phyloP scores from a whole-genome alignment of 1,140 invertebrate genomes.

The Geopemphigus sp. region DNA sequence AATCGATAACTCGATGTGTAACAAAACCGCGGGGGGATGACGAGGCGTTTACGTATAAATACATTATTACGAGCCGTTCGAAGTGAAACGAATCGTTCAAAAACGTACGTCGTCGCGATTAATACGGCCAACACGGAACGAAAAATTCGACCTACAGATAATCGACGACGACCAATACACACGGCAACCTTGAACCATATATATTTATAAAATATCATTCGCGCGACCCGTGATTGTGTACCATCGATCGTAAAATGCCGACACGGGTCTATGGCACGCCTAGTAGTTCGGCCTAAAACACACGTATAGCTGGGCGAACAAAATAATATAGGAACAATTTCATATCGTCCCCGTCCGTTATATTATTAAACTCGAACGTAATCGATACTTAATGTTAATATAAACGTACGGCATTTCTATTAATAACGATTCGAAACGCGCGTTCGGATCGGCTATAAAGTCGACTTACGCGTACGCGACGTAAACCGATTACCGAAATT shows the following conservation, averaged over 20 bases:
- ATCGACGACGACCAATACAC: constrained; percentile 3
- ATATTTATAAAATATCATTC: constrained; percentile 8
- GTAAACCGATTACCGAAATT: too few relatives aligned
- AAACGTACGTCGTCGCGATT: too few relatives aligned
- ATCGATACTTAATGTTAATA: background rate
- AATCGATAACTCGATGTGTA: background rate
- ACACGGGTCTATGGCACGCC: background rate
- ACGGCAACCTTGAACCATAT: constrained; percentile 2
- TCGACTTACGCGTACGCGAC: too few relatives aligned
- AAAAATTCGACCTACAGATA: background rate
- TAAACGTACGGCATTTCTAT: too few relatives aligned
- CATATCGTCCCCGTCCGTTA: background rate
- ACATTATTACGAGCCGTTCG: too few relatives aligned
- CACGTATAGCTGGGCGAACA: background rate
- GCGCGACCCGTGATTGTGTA: background rate
- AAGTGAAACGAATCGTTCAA: too few relatives aligned
- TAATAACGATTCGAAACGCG: too few relatives aligned
- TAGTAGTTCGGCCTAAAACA: background rate
- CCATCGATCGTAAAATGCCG: constrained; percentile 13
- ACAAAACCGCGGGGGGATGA: too few relatives aligned
- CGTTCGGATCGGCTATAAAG: too few relatives aligned
- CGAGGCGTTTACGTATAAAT: too few relatives aligned
- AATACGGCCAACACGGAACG: too few relatives aligned
- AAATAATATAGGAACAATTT: constrained; percentile 11
- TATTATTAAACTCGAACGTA: background rate